These are phyloP conservation scores for Lasioglossum pauxillum DNA, from an alignment of 2,888 invertebrate genomes.

Conservation along the genomic window DNA sequence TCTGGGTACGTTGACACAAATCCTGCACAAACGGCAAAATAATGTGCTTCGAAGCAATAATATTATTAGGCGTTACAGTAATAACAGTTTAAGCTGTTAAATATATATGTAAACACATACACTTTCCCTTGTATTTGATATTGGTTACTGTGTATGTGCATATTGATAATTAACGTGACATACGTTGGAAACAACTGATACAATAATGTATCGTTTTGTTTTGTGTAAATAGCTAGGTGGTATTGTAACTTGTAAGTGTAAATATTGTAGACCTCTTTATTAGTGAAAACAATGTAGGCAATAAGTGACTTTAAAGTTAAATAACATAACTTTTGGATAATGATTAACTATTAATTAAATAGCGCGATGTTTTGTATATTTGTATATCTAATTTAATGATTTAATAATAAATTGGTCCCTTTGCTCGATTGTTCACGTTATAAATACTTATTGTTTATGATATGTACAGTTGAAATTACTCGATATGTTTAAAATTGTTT, in stretches of 20 bases:
- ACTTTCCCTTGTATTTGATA: constrained; percentile 63
- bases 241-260: constrained; percentile 75
- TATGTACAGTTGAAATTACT: constrained; percentile 79
- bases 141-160: constrained; percentile 54
- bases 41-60: constrained; percentile 73
- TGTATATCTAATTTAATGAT: constrained; percentile 74
- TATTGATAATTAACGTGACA: constrained; percentile 30
- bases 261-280: constrained; percentile 69
- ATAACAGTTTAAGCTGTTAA: constrained; percentile 64
- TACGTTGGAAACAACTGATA: constrained; percentile 48
- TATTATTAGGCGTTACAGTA: constrained; percentile 69
- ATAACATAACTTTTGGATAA: constrained; percentile 59
- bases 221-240: constrained; percentile 67
- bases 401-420: constrained; percentile 59
- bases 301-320: constrained; percentile 59
- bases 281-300: constrained; percentile 62
- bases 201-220: constrained; percentile 58
- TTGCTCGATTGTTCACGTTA: constrained; percentile 68
- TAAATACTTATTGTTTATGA: constrained; percentile 72
- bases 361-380: constrained; percentile 72
- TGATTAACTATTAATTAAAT: constrained; percentile 63
- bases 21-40: constrained; percentile 59
- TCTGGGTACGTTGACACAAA: constrained; percentile 41
- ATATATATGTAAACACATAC: constrained; percentile 59
- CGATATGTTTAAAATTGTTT: constrained; percentile 73